Percentiles rank a stretch among this genome's conserved stretches.
Conservation (phyloP, 2,113 vertebrate species). For the Pangasianodon hypophthalmus region DNA sequence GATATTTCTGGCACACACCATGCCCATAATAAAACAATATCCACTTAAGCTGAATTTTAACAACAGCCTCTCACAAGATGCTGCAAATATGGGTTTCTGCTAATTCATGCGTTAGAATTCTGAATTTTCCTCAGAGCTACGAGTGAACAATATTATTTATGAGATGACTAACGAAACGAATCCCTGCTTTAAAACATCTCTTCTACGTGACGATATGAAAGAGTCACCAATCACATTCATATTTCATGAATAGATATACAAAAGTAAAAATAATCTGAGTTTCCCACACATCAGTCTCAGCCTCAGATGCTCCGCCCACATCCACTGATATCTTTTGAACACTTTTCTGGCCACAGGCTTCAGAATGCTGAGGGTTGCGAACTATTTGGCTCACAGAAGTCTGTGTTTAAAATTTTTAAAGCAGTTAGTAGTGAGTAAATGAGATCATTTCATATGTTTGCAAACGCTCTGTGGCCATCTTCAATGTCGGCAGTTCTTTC, state of each 20-base stretch:
- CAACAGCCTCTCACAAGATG: neutral
- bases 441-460: neutral
- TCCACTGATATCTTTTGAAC: neutral
- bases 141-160: neutral
- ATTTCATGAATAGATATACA: neutral
- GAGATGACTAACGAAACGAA: neutral
- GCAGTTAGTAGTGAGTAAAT: neutral
- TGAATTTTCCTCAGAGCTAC: neutral
- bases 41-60: neutral
- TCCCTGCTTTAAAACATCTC: neutral
- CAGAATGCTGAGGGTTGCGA: neutral
- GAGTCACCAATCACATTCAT: neutral
- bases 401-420: neutral
- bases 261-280: neutral
- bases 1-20: neutral
- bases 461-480: neutral
- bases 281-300: neutral
- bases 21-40: neutral
- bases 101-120: neutral
- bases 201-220: neutral
- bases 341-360: neutral
- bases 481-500: neutral
- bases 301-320: neutral
- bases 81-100: neutral
- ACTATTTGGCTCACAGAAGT: neutral